Percentiles rank a stretch among this genome's conserved stretches.
Evolutionary conservation across 2,113 vertebrate genomes (phyloP).

Genomic region (Oenanthe melanoleuca): DNA sequence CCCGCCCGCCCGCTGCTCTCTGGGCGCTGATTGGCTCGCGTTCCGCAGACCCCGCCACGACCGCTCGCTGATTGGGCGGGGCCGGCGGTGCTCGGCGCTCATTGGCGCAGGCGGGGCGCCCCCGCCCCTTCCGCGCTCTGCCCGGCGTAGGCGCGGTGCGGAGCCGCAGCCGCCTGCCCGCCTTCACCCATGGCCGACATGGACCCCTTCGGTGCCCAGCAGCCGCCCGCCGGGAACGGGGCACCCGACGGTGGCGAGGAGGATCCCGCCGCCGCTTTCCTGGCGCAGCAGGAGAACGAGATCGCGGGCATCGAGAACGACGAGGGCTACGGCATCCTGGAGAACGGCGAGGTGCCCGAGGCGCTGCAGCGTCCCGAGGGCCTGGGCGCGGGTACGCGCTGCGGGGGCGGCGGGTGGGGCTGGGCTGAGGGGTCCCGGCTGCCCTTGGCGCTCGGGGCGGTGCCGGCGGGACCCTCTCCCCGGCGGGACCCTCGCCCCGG

Average conservation of each 20-base stretch:
- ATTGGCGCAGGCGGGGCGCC: neutral
- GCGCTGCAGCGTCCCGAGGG: slow-evolving; percentile 75
- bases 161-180: neutral
- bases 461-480: neutral
- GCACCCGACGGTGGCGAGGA: slow-evolving; percentile 78
- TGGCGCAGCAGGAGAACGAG: slow-evolving; percentile 92
- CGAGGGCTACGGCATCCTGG: slow-evolving; percentile 90
- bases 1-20: neutral
- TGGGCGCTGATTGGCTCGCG: neutral
- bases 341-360: slow-evolving; percentile 85
- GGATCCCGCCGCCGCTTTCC: slow-evolving; percentile 90
- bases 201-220: slow-evolving; percentile 73
- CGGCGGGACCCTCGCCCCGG: too few species aligned
- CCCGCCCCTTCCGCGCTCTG: neutral
- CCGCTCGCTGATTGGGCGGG: neutral
- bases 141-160: neutral
- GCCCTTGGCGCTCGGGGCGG: too few species aligned
- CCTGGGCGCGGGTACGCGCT: slow-evolving; percentile 39
- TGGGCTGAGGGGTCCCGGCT: too few species aligned
- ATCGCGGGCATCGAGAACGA: slow-evolving; percentile 93
- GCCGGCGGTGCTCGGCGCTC: fast-evolving
- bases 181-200: slow-evolving; percentile 75
- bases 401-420: neutral
- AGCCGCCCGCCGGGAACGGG: slow-evolving; percentile 65
- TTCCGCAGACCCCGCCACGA: neutral